Base-by-base conservation (phyloP, 2,888 invertebrate species). In the Plagiodera versicolora region DNA sequence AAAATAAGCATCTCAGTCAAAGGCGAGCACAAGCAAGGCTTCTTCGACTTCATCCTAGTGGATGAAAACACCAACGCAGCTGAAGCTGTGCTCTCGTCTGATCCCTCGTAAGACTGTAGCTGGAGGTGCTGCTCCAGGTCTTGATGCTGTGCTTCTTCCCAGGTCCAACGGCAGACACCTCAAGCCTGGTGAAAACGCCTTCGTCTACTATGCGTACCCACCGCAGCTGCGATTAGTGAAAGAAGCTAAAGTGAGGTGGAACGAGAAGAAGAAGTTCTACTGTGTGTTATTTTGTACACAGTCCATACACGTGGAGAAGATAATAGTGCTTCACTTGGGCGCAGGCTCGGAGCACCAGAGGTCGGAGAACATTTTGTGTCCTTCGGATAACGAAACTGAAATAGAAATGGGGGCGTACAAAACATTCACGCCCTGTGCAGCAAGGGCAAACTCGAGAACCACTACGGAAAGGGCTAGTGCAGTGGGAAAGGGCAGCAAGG, bases 161-260 rank as follows among this genome's bases (percentile, higher is more conserved):
- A 67, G 67, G 18, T 51, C 61, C 1, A 61, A 60, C 3, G 39
- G 53, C 45, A 56, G 64, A 50, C 1, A 58, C 10, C 39, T 62
- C 6, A 45, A 47, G 30, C 46, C 52, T 10, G 65, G 64, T n/a
- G 16, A 32, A 6, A 60, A 65, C 8, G 72, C 68, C 11, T 74
- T 73, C 47, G 65, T 79, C 6, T 75, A 75, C 61, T 79, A 78
- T 39, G 74, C 75, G 0, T 59, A 68, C 14, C 70, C 72, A 4
- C 78, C 79, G 4, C 67, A 69, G 58, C 65, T 79, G 35, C 61
- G 64, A 0, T 62, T 58, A 20, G 64, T 79, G 3, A 72, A 72
- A 45, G 74, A 75, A 65, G 74, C 73, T 1, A 76, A 73, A 67
- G 70, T 78, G 1, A 74, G 70, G 56, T 79, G 79, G 79, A 70